These are phyloP conservation scores for Entomobrya multifasciata DNA, from an alignment of 2,888 invertebrate species.

Conservation along the genomic window DNA sequence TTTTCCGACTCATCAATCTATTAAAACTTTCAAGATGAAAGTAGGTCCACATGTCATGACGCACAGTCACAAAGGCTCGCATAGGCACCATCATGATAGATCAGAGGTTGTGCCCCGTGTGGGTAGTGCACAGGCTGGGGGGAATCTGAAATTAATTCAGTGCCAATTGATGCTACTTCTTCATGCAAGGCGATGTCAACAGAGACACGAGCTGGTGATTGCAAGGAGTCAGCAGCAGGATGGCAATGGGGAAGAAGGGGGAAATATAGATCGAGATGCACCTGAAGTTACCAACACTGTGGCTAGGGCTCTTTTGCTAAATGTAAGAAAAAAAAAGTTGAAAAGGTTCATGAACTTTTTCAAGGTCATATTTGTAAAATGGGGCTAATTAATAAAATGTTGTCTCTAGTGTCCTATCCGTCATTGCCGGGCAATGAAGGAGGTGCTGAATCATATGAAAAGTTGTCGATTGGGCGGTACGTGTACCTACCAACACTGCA, in stretches of 20 bases:
- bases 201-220: constrained; percentile 54
- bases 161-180: constrained; percentile 74
- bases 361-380: background rate
- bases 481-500: constrained; percentile 62
- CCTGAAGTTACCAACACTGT: constrained; percentile 40
- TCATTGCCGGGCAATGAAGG: constrained; percentile 61
- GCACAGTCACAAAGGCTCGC: constrained; percentile 44
- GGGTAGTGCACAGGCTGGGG: constrained; percentile 60
- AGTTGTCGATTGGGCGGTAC: constrained; percentile 34
- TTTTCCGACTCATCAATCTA: too few relatives aligned
- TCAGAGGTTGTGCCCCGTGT: constrained; percentile 60
- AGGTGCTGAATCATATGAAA: constrained; percentile 61
- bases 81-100: constrained; percentile 19
- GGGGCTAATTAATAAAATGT: background rate
- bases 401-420: constrained; percentile 60
- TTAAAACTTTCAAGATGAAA: constrained; percentile 57
- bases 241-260: background rate
- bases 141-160: constrained; percentile 84
- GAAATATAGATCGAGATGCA: background rate
- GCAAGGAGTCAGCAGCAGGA: background rate
- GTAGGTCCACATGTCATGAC: constrained; percentile 70
- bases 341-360: background rate
- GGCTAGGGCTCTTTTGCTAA: constrained; percentile 53
- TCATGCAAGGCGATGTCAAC: constrained; percentile 64
- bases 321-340: constrained; percentile 65